Evolutionary conservation across 2,797 vertebrate genomes (phyloP).

Genomic region (Spea hammondii): DNA sequence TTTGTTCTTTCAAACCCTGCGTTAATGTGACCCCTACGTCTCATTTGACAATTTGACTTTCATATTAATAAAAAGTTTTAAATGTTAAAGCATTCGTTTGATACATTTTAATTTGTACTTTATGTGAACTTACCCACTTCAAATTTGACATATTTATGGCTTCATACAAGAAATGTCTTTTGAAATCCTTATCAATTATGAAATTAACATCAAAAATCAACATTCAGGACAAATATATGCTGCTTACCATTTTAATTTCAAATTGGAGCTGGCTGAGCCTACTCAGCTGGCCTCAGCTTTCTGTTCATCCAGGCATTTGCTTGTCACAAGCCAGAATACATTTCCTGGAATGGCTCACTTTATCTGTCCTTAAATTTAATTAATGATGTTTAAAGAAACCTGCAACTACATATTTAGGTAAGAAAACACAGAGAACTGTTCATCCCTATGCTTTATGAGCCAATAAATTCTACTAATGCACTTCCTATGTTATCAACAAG

Average conservation of each 20-base stretch:
- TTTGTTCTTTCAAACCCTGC: too few species aligned
- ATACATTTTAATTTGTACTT: not conserved
- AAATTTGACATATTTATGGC: constrained; percentile 5
- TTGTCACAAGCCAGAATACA: constrained; percentile 24
- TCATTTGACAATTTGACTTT: too few species aligned
- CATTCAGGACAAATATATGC: not conserved
- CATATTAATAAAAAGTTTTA: too few species aligned
- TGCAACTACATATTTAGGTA: constrained; percentile 32
- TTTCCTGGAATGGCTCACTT: constrained; percentile 27
- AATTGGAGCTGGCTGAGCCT: constrained; percentile 5
- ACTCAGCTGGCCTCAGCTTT: not conserved
- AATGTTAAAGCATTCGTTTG: too few species aligned
- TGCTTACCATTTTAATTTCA: constrained; percentile 13
- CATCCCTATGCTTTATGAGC: constrained; percentile 29
- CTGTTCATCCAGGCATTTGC: constrained; percentile 26
- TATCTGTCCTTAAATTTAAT: constrained; percentile 16
- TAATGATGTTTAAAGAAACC: constrained; percentile 27
- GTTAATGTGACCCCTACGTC: too few species aligned
- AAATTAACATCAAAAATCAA: not conserved
- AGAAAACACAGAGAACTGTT: constrained; percentile 26
- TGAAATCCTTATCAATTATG: not conserved
- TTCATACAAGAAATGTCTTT: not conserved
- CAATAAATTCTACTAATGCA: constrained; percentile 35
- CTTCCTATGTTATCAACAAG: constrained; percentile 25
- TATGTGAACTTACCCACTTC: not conserved